Evolutionary conservation across 2,797 vertebrate species (phyloP).

Genomic region (Chaetodon trifasciatus): DNA sequence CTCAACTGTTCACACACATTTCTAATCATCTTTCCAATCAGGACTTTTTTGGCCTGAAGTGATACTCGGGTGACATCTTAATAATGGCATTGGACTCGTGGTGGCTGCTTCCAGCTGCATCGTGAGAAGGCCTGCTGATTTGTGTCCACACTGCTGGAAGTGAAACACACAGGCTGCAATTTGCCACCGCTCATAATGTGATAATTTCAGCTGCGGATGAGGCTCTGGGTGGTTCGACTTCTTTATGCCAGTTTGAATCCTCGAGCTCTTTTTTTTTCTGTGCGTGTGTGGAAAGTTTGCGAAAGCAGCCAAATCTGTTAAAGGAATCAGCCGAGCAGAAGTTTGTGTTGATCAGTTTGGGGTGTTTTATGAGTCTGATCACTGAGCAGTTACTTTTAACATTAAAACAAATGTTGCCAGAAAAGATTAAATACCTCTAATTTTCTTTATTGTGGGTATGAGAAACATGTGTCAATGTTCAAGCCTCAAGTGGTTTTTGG

Average conservation of each 20-base stretch:
- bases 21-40: not conserved
- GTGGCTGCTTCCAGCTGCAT: conserved; percentile 15
- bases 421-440: conserved; percentile 31
- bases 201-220: conserved; percentile 63
- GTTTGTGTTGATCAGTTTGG: conserved; percentile 41
- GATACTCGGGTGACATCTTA: not conserved
- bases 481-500: conserved; percentile 51
- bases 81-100: not conserved
- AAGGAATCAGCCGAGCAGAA: conserved; percentile 24
- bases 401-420: conserved; percentile 13
- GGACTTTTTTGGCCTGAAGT: not conserved
- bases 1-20: too few species aligned
- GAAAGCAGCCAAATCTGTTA: conserved; percentile 33
- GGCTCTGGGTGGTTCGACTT: conserved; percentile 41
- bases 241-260: conserved; percentile 46
- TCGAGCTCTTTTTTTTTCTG: not conserved
- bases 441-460: conserved; percentile 26
- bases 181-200: conserved; percentile 57
- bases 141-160: conserved; percentile 35
- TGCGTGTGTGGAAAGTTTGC: conserved; percentile 27
- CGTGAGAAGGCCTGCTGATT: conserved; percentile 5
- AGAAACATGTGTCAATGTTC: conserved; percentile 53
- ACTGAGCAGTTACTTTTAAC: conserved; percentile 19
- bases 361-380: conserved; percentile 19
- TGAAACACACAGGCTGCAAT: conserved; percentile 32